Conservation (phyloP, 2,888 invertebrate species). For the Laothoe populi region DNA sequence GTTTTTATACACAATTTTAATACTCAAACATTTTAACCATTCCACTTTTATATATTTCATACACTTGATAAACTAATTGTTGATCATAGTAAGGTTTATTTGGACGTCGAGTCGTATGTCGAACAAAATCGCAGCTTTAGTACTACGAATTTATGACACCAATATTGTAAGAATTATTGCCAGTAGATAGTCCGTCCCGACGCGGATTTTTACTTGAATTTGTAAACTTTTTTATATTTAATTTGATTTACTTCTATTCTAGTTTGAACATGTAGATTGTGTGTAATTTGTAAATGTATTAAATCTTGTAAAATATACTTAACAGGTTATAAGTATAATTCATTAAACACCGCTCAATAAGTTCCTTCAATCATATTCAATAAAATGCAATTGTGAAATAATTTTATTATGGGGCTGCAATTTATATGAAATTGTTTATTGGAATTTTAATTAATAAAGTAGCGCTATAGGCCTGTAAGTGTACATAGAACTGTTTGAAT, state of each 20-base stretch:
- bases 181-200: slow-evolving; percentile 73
- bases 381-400: slow-evolving; percentile 24
- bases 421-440: slow-evolving; percentile 23
- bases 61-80: slow-evolving; percentile 23
- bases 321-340: slow-evolving; percentile 15
- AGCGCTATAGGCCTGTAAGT: slow-evolving; percentile 24
- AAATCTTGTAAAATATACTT: slow-evolving; percentile 1
- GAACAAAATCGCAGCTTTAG: slow-evolving; percentile 24
- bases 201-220: slow-evolving; percentile 61
- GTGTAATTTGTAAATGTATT: slow-evolving; percentile 16
- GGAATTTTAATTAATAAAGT: slow-evolving; percentile 25
- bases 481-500: slow-evolving; percentile 18
- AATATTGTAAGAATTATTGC: slow-evolving; percentile 62
- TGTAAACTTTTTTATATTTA: slow-evolving; percentile 31
- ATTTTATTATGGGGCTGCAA: slow-evolving; percentile 13
- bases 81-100: slow-evolving; percentile 22
- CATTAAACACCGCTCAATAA: slow-evolving; percentile 20
- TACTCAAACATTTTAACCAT: slow-evolving; percentile 74
- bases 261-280: slow-evolving; percentile 30
- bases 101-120: neutral
- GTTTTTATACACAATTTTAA: slow-evolving; percentile 73
- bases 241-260: slow-evolving; percentile 29
- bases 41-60: slow-evolving; percentile 57
- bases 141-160: slow-evolving; percentile 65
- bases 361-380: slow-evolving; percentile 15